Evolutionary conservation across 2,797 vertebrate genomes (phyloP).

Genomic region (Halcyon badia): DNA sequence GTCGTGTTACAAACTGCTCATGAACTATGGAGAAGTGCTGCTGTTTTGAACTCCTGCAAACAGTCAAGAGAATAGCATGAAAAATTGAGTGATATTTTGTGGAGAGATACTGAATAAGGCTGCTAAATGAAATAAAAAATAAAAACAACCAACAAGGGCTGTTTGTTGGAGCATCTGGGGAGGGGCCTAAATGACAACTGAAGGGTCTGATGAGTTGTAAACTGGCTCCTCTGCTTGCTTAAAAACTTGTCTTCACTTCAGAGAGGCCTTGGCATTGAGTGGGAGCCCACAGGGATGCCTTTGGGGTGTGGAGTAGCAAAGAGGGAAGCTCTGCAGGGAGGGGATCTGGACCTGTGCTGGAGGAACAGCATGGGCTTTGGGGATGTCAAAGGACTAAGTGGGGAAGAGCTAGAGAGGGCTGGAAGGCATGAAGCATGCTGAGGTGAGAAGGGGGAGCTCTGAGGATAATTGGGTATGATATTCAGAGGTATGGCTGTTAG

Average conservation of each 20-base stretch:
- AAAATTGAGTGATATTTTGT: constrained; percentile 56
- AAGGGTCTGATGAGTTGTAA: background rate
- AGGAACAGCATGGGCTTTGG: background rate
- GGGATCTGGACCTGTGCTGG: background rate
- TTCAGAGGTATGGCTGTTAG: background rate
- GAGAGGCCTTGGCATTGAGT: background rate
- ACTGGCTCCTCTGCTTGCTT: background rate
- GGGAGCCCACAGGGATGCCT: background rate
- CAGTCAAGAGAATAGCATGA: constrained; percentile 49
- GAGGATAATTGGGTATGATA: background rate
- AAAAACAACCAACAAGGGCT: constrained; percentile 33
- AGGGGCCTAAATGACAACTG: background rate
- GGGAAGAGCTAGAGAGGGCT: background rate
- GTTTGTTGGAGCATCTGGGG: background rate
- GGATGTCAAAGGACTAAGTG: background rate
- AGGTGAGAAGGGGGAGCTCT: background rate
- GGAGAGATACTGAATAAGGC: constrained; percentile 31
- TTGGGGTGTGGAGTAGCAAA: background rate
- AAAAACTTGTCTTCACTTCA: background rate
- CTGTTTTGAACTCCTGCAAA: constrained; percentile 59
- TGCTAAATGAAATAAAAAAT: constrained; percentile 48
- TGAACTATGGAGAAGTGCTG: constrained; percentile 16
- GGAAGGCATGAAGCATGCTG: background rate
- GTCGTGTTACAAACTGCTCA: constrained; percentile 42
- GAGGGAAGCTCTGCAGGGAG: background rate